Conservation (phyloP, 2,113 vertebrate species). For the Callipepla californica region DNA sequence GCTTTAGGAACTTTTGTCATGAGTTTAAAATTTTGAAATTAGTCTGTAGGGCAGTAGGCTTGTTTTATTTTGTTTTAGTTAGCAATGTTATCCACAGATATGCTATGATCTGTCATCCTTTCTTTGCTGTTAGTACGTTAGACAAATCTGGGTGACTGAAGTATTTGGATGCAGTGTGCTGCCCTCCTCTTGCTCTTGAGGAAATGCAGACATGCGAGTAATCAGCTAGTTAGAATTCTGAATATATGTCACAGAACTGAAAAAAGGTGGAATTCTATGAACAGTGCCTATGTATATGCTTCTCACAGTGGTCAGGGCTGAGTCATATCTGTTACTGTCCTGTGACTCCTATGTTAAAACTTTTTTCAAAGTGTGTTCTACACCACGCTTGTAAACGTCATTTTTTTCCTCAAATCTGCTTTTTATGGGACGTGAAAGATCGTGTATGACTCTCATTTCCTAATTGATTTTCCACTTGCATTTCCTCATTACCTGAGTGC, state of each 20-base stretch:
- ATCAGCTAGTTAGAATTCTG: not conserved
- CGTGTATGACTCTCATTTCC: not conserved
- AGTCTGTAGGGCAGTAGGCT: not conserved
- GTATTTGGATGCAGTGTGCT: not conserved
- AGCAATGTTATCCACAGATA: not conserved
- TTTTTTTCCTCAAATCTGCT: not conserved
- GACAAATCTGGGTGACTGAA: not conserved
- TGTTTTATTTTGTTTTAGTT: not conserved
- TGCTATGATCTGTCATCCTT: not conserved
- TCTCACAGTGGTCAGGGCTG: not conserved
- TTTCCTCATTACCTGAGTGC: not conserved
- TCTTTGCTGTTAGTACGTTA: not conserved
- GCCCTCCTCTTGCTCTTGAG: not conserved
- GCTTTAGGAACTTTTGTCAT: not conserved
- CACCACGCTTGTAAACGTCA: not conserved
- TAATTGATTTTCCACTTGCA: not conserved
- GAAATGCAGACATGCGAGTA: not conserved
- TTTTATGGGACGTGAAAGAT: not conserved
- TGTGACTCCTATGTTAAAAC: not conserved
- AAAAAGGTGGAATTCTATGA: not conserved
- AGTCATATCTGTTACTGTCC: not conserved
- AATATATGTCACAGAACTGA: not conserved
- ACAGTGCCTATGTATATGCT: not conserved
- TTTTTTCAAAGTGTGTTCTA: not conserved
- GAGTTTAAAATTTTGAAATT: not conserved